Conservation (phyloP, 2,113 vertebrate genomes). For the Dendrocopos noguchii region DNA sequence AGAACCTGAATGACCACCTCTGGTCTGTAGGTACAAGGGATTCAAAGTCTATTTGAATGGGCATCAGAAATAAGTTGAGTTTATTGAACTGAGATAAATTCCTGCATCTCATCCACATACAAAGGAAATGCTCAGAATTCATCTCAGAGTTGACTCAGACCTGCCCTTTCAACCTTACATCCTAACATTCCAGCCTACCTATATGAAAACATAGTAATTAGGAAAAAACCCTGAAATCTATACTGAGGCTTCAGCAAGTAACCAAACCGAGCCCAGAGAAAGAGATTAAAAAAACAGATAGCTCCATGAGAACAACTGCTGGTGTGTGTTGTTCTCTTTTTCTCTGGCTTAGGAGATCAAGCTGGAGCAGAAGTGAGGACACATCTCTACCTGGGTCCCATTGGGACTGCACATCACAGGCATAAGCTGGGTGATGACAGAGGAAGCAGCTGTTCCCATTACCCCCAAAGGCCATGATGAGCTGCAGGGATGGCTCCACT, state of each 20-base stretch:
- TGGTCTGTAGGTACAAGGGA: background rate
- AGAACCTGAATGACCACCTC: background rate
- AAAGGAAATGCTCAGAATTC: constrained; percentile 61
- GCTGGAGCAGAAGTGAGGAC: background rate
- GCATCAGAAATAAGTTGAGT: constrained; percentile 33
- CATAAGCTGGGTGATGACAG: background rate
- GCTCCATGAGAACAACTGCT: background rate
- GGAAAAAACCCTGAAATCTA: background rate
- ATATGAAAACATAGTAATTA: background rate
- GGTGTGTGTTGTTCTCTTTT: background rate
- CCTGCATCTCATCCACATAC: constrained; percentile 23
- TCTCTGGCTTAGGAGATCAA: background rate
- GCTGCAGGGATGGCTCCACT: background rate
- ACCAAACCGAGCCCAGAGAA: background rate
- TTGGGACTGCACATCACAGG: rapidly evolving
- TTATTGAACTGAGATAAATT: background rate
- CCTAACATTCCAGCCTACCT: constrained; percentile 23
- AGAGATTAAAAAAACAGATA: background rate
- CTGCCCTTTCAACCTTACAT: constrained; percentile 46
- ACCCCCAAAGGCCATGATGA: background rate
- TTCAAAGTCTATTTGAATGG: constrained; percentile 7
- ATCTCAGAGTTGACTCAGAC: constrained; percentile 35
- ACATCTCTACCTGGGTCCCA: background rate
- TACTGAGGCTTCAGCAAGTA: background rate
- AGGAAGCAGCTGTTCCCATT: background rate